phyloP scores from a whole-genome alignment of 2,113 vertebrate genomes.

The Echinops telfairi region DNA sequence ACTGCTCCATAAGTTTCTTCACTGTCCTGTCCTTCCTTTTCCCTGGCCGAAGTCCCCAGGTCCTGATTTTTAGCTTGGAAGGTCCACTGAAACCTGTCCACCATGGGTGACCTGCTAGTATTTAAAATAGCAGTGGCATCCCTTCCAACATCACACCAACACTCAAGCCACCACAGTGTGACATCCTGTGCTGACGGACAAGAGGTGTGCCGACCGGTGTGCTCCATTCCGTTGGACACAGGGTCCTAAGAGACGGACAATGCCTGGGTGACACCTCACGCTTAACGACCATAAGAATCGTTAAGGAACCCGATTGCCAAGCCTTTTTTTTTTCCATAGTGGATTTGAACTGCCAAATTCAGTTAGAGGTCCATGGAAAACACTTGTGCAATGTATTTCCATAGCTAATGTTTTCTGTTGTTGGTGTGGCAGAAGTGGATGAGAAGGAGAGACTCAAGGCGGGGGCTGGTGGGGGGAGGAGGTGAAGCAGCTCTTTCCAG shows the following conservation, averaged over 20 bases:
- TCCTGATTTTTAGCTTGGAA: background rate
- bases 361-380: background rate
- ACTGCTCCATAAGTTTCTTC: background rate
- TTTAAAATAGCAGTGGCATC: background rate
- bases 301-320: background rate
- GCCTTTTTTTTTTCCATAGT: background rate
- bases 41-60: background rate
- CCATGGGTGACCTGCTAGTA: background rate
- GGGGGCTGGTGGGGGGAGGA: background rate
- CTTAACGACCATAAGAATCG: background rate
- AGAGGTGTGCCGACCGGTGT: background rate
- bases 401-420: constrained; percentile 6
- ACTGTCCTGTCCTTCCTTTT: background rate
- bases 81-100: background rate
- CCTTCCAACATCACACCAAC: background rate
- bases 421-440: background rate
- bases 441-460: background rate
- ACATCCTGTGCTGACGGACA: background rate
- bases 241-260: background rate
- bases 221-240: background rate
- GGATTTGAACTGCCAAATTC: background rate
- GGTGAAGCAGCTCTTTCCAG: background rate
- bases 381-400: background rate
- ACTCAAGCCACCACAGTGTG: background rate
- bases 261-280: background rate